phyloP scores from a whole-genome alignment of 2,113 vertebrate genomes.

The Lepisosteus osseus region DNA sequence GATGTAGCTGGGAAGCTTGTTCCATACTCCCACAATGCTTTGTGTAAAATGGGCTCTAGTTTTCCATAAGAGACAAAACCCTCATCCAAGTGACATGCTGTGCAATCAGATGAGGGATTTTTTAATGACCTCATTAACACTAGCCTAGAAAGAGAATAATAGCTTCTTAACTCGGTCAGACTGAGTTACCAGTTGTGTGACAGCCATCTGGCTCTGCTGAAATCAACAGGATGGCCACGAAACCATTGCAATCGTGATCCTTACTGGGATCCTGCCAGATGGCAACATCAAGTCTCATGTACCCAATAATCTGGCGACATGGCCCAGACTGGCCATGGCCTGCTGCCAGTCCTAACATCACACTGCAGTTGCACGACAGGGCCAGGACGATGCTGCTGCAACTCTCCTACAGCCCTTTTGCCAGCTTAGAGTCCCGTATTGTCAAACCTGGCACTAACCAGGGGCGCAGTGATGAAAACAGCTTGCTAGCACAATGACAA shows the following conservation, averaged over 20 bases:
- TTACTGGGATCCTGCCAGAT: constrained; percentile 25
- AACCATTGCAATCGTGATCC: constrained; percentile 18
- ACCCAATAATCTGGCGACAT: background rate
- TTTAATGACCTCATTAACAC: constrained; percentile 68
- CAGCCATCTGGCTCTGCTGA: constrained; percentile 61
- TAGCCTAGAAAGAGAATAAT: constrained; percentile 51
- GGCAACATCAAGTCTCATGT: constrained; percentile 17
- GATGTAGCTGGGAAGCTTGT: too few species aligned
- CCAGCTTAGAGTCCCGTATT: constrained; percentile 9
- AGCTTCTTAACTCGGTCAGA: constrained; percentile 59
- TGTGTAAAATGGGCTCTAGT: too few species aligned
- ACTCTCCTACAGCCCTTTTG: background rate
- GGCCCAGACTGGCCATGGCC: background rate
- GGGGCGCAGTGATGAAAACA: constrained; percentile 18
- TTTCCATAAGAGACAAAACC: too few species aligned
- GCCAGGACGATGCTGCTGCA: background rate
- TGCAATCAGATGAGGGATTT: constrained; percentile 27
- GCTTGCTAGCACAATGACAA: constrained; percentile 26
- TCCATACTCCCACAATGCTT: too few species aligned
- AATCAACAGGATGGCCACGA: constrained; percentile 29
- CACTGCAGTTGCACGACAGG: constrained; percentile 1
- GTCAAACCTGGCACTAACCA: constrained; percentile 23
- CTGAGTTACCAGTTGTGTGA: constrained; percentile 58
- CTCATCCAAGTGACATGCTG: too few species aligned
- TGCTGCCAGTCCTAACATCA: background rate